These are phyloP conservation scores for Amyelois transitella DNA, from an alignment of 1,140 invertebrate species.

Conservation along the genomic window DNA sequence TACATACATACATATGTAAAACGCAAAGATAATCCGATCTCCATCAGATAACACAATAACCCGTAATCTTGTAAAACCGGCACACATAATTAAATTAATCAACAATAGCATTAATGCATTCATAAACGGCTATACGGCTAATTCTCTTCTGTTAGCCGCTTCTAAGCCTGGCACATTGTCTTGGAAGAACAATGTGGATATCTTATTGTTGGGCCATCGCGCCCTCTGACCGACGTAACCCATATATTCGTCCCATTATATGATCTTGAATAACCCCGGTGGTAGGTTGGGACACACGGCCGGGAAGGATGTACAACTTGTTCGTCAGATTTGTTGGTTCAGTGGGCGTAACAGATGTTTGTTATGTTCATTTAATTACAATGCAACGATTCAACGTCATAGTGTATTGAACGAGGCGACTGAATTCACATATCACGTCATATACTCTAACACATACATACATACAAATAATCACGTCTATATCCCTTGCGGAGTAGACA, in stretches of 20 bases:
- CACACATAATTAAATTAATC: slow-evolving; percentile 9
- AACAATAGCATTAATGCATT: slow-evolving; percentile 5
- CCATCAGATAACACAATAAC: not conserved
- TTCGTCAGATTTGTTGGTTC: too few species aligned
- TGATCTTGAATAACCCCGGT: slow-evolving; percentile 49
- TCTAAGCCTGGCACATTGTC: slow-evolving; percentile 72
- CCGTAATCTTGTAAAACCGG: not conserved
- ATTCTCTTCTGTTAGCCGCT: not conserved
- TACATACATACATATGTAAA: too few species aligned
- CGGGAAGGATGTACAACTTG: not conserved
- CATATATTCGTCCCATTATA: slow-evolving; percentile 63
- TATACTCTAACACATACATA: too few species aligned
- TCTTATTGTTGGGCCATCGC: slow-evolving; percentile 48
- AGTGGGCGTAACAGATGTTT: too few species aligned
- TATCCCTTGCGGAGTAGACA: too few species aligned
- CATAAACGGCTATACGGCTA: slow-evolving; percentile 2
- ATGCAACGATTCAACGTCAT: too few species aligned
- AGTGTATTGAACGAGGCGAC: too few species aligned
- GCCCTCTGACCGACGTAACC: slow-evolving; percentile 55
- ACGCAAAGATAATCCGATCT: too few species aligned
- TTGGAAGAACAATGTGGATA: slow-evolving; percentile 74
- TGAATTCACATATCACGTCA: too few species aligned
- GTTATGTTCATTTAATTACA: too few species aligned
- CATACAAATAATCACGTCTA: too few species aligned
- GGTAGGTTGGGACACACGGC: slow-evolving; percentile 22